These are phyloP conservation scores for Keiferia lycopersicella DNA, from an alignment of 2,888 invertebrate genomes.

Conservation along the genomic window DNA sequence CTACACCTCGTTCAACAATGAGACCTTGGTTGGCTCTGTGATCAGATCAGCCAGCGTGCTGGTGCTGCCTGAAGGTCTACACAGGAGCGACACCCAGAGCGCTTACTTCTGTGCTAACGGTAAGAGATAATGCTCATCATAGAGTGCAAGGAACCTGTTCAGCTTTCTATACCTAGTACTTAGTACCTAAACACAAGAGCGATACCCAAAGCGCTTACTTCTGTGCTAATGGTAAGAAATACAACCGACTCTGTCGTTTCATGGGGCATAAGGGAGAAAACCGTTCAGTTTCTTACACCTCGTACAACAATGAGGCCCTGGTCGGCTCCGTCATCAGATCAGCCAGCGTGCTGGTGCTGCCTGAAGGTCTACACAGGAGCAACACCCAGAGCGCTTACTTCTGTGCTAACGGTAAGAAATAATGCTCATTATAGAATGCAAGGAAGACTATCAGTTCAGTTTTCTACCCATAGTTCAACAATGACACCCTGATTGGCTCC, in stretches of 20 bases:
- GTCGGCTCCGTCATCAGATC: constrained; percentile 83
- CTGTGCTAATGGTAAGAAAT: too few species aligned
- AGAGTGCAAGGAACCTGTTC: background rate
- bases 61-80: constrained; percentile 83
- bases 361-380: constrained; percentile 83
- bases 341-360: constrained; percentile 81
- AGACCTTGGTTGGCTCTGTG: constrained; percentile 83
- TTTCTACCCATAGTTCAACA: too few species aligned
- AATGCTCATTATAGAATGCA: too few species aligned
- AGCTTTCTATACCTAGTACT: too few species aligned
- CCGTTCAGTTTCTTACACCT: constrained; percentile 81
- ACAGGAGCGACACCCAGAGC: constrained; percentile 84
- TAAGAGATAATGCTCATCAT: constrained; percentile 41
- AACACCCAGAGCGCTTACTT: constrained; percentile 79
- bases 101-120: constrained; percentile 87
- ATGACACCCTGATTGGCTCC: too few species aligned
- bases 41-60: constrained; percentile 82
- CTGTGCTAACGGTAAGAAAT: too few species aligned
- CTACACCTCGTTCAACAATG: constrained; percentile 79
- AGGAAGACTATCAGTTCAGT: too few species aligned
- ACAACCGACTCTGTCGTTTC: constrained; percentile 46
- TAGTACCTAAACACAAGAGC: too few species aligned
- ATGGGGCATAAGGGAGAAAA: constrained; percentile 84
- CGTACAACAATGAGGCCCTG: constrained; percentile 80
- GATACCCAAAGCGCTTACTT: too few species aligned